phyloP scores from a whole-genome alignment of 2,797 vertebrate species.

The Peromyscus attwateri region DNA sequence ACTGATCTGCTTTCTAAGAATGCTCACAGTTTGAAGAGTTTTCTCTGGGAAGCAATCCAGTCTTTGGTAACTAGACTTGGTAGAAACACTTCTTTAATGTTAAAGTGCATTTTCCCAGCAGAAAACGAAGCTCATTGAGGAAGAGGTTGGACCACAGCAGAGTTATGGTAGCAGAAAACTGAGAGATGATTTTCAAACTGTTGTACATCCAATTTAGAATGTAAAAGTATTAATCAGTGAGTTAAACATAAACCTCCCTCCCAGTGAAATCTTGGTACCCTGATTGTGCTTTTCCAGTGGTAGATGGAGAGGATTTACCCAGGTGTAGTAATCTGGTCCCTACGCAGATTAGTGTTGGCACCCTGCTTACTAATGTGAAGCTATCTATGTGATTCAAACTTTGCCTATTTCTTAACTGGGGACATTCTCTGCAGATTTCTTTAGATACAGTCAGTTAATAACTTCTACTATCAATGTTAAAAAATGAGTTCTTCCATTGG shows the following conservation, averaged over 20 bases:
- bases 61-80: background rate
- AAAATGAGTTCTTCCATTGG: background rate
- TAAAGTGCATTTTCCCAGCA: background rate
- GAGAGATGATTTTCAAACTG: constrained; percentile 9
- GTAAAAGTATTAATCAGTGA: background rate
- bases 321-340: background rate
- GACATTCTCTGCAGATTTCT: background rate
- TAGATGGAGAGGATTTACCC: background rate
- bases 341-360: background rate
- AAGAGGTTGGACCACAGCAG: no score
- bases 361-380: background rate
- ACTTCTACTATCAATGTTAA: background rate
- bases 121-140: background rate
- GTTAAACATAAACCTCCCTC: background rate
- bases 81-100: background rate
- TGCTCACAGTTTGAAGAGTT: background rate
- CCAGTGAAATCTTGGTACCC: background rate
- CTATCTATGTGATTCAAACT: background rate
- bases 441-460: background rate
- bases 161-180: background rate
- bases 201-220: background rate
- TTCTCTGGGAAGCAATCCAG: background rate
- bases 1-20: background rate
- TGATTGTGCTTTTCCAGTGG: background rate
- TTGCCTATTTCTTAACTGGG: background rate